Percentiles rank a stretch among this genome's conserved stretches.
phyloP scores from a whole-genome alignment of 2,113 vertebrate genomes.

The Bothrops jararaca region DNA sequence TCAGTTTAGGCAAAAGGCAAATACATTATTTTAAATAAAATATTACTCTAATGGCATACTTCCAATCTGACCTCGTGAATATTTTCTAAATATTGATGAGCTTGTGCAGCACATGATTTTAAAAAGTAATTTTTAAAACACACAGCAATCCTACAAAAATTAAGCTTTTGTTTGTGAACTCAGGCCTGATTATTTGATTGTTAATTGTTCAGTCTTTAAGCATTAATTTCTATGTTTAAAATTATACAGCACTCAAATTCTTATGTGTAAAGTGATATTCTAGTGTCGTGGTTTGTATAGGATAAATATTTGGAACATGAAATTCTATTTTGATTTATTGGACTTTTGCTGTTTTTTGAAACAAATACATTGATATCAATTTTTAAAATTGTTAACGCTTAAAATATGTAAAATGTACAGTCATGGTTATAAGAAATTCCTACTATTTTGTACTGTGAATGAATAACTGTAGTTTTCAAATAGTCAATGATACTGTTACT shows the following conservation, averaged over 20 bases:
- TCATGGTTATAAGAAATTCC: slow-evolving; percentile 64
- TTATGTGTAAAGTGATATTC: slow-evolving; percentile 49
- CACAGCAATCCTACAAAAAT: neutral
- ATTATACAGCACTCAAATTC: slow-evolving; percentile 49
- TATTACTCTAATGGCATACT: slow-evolving; percentile 9
- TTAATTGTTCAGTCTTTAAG: slow-evolving; percentile 50
- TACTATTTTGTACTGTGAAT: slow-evolving; percentile 76
- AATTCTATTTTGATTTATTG: slow-evolving; percentile 49
- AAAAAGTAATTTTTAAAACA: slow-evolving; percentile 7
- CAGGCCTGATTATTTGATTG: slow-evolving; percentile 62
- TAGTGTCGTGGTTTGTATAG: slow-evolving; percentile 53
- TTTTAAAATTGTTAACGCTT: slow-evolving; percentile 67
- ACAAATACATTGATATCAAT: slow-evolving; percentile 75
- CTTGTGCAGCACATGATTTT: slow-evolving; percentile 40
- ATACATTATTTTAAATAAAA: neutral
- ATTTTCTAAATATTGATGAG: neutral
- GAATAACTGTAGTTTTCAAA: slow-evolving; percentile 55
- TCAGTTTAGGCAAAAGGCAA: neutral
- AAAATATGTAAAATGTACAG: slow-evolving; percentile 70
- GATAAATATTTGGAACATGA: slow-evolving; percentile 57
- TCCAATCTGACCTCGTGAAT: slow-evolving; percentile 18
- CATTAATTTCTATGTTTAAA: slow-evolving; percentile 49
- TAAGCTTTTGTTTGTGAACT: slow-evolving; percentile 49
- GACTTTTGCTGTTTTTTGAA: slow-evolving; percentile 48
- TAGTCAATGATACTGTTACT: slow-evolving; percentile 55